Percentiles rank a stretch among this genome's conserved stretches.
Conservation (phyloP, 2,797 vertebrate genomes). For the Zenarchopterus dispar region DNA sequence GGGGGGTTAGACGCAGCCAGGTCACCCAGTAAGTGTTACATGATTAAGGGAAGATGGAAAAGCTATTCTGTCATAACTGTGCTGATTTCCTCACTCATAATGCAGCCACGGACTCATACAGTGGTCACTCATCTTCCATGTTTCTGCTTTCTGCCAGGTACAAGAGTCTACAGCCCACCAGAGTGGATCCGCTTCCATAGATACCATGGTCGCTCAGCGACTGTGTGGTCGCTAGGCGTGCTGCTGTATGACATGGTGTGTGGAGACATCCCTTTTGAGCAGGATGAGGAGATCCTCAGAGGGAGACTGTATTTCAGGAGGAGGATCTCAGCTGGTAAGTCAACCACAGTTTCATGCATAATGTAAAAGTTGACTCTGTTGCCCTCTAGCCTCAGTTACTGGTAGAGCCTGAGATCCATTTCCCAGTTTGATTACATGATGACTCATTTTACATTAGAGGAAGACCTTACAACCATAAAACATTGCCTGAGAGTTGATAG, state of each 20-base stretch:
- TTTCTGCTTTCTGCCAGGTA: constrained; percentile 78
- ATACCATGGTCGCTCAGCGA: constrained; percentile 96
- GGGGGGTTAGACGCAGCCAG: constrained; percentile 22
- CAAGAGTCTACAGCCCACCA: constrained; percentile 95
- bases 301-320: constrained; percentile 94
- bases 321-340: constrained; percentile 90
- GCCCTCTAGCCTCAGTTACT: constrained; percentile 58
- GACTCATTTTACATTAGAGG: too few species aligned
- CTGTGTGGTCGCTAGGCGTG: constrained; percentile 96
- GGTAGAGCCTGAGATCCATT: constrained; percentile 34
- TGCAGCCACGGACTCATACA: background rate
- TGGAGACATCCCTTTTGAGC: constrained; percentile 97
- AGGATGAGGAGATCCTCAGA: constrained; percentile 94
- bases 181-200: constrained; percentile 98
- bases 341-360: constrained; percentile 10
- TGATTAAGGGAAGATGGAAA: background rate
- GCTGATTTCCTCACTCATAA: background rate
- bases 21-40: constrained; percentile 60
- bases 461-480: too few species aligned
- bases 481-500: too few species aligned
- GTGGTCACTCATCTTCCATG: background rate
- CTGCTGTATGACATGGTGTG: constrained; percentile 98
- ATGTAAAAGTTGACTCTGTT: constrained; percentile 32
- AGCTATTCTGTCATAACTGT: too few species aligned
- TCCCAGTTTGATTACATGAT: background rate